Conservation (phyloP, 2,888 invertebrate genomes). For the Zonitis immaculata region DNA sequence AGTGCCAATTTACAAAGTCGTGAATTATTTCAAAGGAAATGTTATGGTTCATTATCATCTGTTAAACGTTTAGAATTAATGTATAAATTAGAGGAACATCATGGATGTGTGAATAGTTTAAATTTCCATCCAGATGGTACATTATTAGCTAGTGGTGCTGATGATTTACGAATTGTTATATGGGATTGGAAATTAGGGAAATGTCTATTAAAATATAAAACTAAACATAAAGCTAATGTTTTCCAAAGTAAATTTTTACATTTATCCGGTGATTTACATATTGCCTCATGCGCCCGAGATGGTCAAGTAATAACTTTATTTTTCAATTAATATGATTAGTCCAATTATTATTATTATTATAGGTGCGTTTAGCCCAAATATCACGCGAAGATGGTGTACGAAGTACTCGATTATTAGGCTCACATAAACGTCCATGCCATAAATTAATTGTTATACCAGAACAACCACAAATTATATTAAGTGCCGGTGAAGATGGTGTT, state of each 20-base stretch:
- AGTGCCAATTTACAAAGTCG: slow-evolving; percentile 44
- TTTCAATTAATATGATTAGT: background rate
- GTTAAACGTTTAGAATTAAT: slow-evolving; percentile 78
- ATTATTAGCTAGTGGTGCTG: slow-evolving; percentile 82
- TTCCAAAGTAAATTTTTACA: slow-evolving; percentile 90
- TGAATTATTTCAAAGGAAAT: slow-evolving; percentile 50
- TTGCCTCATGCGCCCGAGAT: slow-evolving; percentile 85
- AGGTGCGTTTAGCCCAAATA: slow-evolving; percentile 60
- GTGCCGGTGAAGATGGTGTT: slow-evolving; percentile 84
- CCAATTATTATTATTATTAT: slow-evolving; percentile 14
- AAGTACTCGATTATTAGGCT: slow-evolving; percentile 57
- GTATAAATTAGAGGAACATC: slow-evolving; percentile 71
- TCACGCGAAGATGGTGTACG: slow-evolving; percentile 52
- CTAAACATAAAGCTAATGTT: slow-evolving; percentile 82
- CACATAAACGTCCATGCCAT: slow-evolving; percentile 74
- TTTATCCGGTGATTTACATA: slow-evolving; percentile 70
- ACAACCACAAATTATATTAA: slow-evolving; percentile 72
- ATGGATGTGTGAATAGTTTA: slow-evolving; percentile 88
- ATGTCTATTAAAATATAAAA: slow-evolving; percentile 62
- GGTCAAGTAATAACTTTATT: slow-evolving; percentile 63
- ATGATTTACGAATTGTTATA: slow-evolving; percentile 78
- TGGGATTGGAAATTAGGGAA: slow-evolving; percentile 87
- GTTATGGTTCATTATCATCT: slow-evolving; percentile 76
- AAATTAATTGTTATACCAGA: slow-evolving; percentile 74
- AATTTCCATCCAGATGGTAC: slow-evolving; percentile 80